Percentiles rank a stretch among this genome's conserved stretches.
phyloP scores from a whole-genome alignment of 1,140 invertebrate genomes.

The Drosophila carrolli region DNA sequence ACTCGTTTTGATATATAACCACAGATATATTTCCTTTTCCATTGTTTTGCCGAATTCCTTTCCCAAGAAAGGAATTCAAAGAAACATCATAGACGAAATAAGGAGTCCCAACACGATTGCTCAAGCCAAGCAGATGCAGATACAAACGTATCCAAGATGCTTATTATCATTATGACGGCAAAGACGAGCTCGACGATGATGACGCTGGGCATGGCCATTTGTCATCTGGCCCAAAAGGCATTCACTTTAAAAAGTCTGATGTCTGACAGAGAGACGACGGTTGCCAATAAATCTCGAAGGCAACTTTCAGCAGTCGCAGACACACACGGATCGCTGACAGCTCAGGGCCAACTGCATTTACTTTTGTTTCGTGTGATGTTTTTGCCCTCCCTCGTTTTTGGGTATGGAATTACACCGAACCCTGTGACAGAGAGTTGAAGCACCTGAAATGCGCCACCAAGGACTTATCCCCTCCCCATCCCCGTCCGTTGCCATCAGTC shows the following conservation, averaged over 20 bases:
- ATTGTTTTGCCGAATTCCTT: slow-evolving; percentile 8
- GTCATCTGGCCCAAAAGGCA: slow-evolving; percentile 71
- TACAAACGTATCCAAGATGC: slow-evolving; percentile 24
- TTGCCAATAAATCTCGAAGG: slow-evolving; percentile 77
- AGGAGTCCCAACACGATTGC: slow-evolving; percentile 9
- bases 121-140: slow-evolving; percentile 24
- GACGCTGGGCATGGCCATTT: slow-evolving; percentile 60
- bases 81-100: background rate
- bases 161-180: slow-evolving; percentile 41
- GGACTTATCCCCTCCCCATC: slow-evolving; percentile 55
- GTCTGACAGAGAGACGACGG: slow-evolving; percentile 60
- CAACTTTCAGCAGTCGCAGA: slow-evolving; percentile 71
- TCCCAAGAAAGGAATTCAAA: background rate
- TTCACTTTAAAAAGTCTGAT: slow-evolving; percentile 76
- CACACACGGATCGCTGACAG: slow-evolving; percentile 64
- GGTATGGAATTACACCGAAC: slow-evolving; percentile 75
- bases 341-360: slow-evolving; percentile 83
- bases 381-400: slow-evolving; percentile 47
- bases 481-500: background rate
- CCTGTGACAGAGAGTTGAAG: slow-evolving; percentile 62
- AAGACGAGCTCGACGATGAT: slow-evolving; percentile 26
- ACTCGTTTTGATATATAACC: no score
- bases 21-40: background rate
- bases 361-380: slow-evolving; percentile 54
- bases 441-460: slow-evolving; percentile 73